These are phyloP conservation scores for Ochropacha duplaris DNA, from an alignment of 2,888 invertebrate genomes.

Conservation along the genomic window DNA sequence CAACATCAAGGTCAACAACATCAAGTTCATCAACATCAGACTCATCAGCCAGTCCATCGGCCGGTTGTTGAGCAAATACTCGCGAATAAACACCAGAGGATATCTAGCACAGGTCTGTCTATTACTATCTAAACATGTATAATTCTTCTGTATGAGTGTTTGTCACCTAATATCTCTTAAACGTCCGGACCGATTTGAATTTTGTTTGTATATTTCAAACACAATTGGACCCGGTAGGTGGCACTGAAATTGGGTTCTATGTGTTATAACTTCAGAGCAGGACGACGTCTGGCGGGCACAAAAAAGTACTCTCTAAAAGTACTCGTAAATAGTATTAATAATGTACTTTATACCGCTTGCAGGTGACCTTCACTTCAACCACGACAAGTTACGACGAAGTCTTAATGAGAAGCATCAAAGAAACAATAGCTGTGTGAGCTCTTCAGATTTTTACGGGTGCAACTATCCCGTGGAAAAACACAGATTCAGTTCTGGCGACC, in stretches of 20 bases:
- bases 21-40: conserved; percentile 52
- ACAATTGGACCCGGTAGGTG: no score
- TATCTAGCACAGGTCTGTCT: conserved; percentile 70
- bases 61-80: conserved; percentile 1
- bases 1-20: conserved; percentile 62
- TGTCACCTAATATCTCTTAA: no score
- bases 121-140: no score
- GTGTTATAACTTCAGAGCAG: no score
- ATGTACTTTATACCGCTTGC: conserved; percentile 20
- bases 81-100: conserved; percentile 40
- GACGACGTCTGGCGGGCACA: no score
- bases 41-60: background rate
- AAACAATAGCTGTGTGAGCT: conserved; percentile 80
- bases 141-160: no score
- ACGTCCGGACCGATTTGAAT: no score
- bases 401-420: conserved; percentile 80
- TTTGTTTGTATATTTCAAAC: no score
- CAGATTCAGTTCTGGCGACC: conserved; percentile 76
- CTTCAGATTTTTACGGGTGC: conserved; percentile 80
- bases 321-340: background rate
- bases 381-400: conserved; percentile 74
- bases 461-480: conserved; percentile 80
- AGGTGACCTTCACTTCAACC: conserved; percentile 76
- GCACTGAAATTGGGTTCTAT: no score
- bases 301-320: no score